Conservation (phyloP, 1,140 invertebrate genomes). For the Drosophila ercepeae region DNA sequence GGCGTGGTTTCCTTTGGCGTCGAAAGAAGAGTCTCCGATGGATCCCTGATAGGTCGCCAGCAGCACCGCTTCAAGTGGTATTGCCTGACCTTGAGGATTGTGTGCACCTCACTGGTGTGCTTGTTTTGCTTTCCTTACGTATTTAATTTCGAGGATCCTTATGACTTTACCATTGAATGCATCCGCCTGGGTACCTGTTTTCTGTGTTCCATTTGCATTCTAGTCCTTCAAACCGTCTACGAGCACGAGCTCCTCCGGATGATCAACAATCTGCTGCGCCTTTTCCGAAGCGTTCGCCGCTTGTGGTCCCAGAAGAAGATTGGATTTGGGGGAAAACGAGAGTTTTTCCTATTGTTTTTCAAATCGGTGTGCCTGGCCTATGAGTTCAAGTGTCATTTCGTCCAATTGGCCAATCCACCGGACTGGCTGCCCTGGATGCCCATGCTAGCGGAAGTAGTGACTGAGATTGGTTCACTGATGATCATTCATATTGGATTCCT, state of each 20-base stretch:
- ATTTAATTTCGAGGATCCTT: conserved; percentile 1
- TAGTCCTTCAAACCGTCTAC: conserved; percentile 46
- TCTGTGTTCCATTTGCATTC: conserved; percentile 23
- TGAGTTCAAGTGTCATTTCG: conserved; percentile 41
- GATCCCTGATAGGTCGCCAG: conserved; percentile 14
- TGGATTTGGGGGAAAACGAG: conserved; percentile 53
- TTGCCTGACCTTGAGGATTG: conserved; percentile 29
- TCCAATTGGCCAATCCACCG: background rate
- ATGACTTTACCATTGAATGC: conserved; percentile 16
- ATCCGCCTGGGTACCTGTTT: conserved; percentile 27
- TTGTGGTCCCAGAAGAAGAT: conserved; percentile 15
- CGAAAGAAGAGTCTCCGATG: background rate
- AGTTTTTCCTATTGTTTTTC: conserved; percentile 46
- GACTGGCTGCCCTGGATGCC: background rate
- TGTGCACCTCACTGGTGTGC: background rate
- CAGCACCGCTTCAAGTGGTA: conserved; percentile 47
- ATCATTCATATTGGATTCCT: conserved; percentile 58
- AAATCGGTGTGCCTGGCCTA: conserved; percentile 45
- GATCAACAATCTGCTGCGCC: conserved; percentile 50
- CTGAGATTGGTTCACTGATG: conserved; percentile 28
- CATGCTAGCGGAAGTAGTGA: conserved; percentile 15
- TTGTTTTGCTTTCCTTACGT: conserved; percentile 2
- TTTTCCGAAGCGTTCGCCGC: conserved; percentile 45
- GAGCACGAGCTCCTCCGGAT: conserved; percentile 44
- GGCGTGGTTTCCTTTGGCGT: conserved; percentile 38